phyloP scores from a whole-genome alignment of 2,113 vertebrate genomes.

The Garra rufa region DNA sequence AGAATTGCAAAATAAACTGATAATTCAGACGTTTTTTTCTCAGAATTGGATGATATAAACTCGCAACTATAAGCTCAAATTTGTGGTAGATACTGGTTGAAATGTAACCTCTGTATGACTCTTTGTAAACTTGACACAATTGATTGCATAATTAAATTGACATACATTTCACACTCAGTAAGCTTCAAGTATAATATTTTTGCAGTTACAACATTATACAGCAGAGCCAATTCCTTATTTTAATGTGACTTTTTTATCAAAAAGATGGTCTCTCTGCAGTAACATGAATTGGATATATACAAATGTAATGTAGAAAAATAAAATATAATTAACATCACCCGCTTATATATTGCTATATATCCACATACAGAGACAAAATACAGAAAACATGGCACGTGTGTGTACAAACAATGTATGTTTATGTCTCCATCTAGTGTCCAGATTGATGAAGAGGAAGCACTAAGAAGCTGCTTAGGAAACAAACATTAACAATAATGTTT shows the following conservation, averaged over 20 bases:
- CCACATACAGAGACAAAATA: not conserved
- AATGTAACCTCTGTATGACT: not conserved
- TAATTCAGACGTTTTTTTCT: too few species aligned
- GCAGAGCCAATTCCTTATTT: not conserved
- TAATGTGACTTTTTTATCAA: not conserved
- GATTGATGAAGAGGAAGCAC: not conserved
- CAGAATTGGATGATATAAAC: too few species aligned
- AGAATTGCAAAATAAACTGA: too few species aligned
- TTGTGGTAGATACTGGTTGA: not conserved
- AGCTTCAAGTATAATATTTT: not conserved
- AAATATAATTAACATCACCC: not conserved
- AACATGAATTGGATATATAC: not conserved
- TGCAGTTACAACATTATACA: not conserved
- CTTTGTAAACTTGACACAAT: not conserved
- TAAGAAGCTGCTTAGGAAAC: not conserved
- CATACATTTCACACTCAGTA: not conserved
- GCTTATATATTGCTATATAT: not conserved
- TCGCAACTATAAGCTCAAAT: too few species aligned
- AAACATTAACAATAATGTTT: not conserved
- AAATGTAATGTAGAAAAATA: not conserved
- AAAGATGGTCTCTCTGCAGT: not conserved
- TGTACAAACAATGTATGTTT: not conserved
- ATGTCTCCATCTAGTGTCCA: slow-evolving; percentile 53
- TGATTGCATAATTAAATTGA: not conserved
- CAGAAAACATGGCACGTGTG: not conserved